Evolutionary conservation across 2,797 vertebrate genomes (phyloP), one percentile per base, ranked within the genome.

Genomic region (Crax fasciolata): DNA sequence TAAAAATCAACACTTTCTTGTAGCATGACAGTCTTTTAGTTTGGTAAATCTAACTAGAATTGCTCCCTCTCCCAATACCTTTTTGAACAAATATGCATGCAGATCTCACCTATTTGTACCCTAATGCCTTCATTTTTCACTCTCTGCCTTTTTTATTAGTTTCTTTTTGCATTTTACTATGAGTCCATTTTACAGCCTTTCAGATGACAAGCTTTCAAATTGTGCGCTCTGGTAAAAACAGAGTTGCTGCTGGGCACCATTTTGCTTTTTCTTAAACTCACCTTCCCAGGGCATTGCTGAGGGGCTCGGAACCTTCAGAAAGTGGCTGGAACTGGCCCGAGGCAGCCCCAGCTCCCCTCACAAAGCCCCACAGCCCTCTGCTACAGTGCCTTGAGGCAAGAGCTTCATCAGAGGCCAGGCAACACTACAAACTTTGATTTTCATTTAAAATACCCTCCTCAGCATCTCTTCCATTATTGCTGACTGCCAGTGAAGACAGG

Each of bases 371-470:
- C 35, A 25, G 38, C 10, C 19, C 16, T 6, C 7, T 1, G 6
- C 62, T 43, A 49, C 32, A 3, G 15, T 1, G 1, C 43, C 30
- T 48, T 2, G 1, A 5, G 0, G 1, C 38, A 35, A 35, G 35
- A 35, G 35, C 55, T 10, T 3, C 13, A 1, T 35, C 28, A 5
- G 15, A 30, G 10, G 32, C 8, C 14, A 7, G 23, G 49, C 67
- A 62, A 27, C 27, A n/a, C 5, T 35, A 14, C 1, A 0, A 24
- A 49, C 16, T 11, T 71, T 39, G 39, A 9, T 39, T 73, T 49
- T 44, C 41, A 9, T 38, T 59, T 23, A 44, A 35, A 27, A 30
- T 6, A 3, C 1, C 0, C 30, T 43, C 23, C 48, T 77, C 77
- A n/a, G 20, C 3, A 1, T 68, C 27, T 81, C 13, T 5, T 59